These are phyloP conservation scores for Clusia tigrina DNA, from an alignment of 2,888 invertebrate genomes.

Conservation along the genomic window DNA sequence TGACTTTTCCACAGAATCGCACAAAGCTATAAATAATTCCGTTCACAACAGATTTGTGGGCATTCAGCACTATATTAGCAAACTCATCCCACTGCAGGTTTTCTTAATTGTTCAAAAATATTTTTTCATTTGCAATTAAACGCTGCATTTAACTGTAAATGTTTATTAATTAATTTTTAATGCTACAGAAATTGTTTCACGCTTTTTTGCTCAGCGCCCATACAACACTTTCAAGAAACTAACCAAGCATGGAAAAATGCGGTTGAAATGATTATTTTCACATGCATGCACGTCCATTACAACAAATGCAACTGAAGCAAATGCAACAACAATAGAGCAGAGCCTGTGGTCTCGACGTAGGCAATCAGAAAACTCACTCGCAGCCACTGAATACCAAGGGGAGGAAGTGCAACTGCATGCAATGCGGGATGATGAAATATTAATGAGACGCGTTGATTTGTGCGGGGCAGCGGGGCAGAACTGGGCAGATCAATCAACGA, in stretches of 20 bases:
- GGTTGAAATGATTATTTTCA: not conserved
- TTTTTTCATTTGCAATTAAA: too few species aligned
- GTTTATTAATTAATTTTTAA: constrained; percentile 1
- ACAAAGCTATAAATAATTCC: too few species aligned
- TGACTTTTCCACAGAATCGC: too few species aligned
- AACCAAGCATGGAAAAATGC: constrained; percentile 13
- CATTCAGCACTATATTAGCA: too few species aligned
- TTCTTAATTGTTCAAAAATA: too few species aligned
- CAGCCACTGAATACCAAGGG: not conserved
- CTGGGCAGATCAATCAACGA: not conserved
- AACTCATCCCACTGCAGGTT: too few species aligned
- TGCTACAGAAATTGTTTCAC: not conserved
- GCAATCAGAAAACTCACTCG: not conserved
- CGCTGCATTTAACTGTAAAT: too few species aligned
- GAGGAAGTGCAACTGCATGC: not conserved
- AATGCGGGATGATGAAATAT: not conserved
- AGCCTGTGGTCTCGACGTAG: too few species aligned
- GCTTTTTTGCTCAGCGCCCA: not conserved
- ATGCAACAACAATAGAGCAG: not conserved
- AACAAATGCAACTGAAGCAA: constrained; percentile 6
- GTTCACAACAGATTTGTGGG: too few species aligned
- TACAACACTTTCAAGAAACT: constrained; percentile 1
- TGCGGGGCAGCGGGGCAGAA: not conserved
- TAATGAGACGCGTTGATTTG: not conserved
- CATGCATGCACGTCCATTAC: constrained; percentile 11